Evolutionary conservation across 2,888 invertebrate genomes (phyloP), one percentile per base, ranked within the genome.

Genomic region (Sussaba pulchella): DNA sequence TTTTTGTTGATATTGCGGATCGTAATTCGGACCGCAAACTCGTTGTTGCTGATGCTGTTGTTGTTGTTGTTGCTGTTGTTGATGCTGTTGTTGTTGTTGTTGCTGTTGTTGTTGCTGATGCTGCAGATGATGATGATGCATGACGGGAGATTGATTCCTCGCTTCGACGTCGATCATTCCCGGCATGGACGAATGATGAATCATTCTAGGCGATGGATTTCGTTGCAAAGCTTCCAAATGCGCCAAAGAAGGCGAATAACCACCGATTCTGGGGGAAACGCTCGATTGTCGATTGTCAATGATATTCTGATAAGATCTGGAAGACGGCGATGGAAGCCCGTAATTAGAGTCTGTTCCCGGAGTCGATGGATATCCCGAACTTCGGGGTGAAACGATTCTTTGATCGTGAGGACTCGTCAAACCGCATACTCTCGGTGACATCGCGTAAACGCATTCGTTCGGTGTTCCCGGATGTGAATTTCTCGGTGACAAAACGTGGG

Each of bases 401-500:
- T 88, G 88, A 36, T 91, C 91, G 2, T 91, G 91, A 2, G 88
- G 86, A 19, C 87, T 88, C 2, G 85, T 72, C 1, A 87, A 83
- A n/a, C 54, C 43, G n/a, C 87, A 86, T 1, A 85, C 78, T 70
- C 90, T 85, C 0, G 90, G 89, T 10, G 91, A 89, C 71, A 87
- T 78, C 0, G 87, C 72, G 72, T 89, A 91, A 45, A 82, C 59
- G 3, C 79, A 78, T 45, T 91, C 90, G 2, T 78, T 82, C 0
- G 91, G 86, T 14, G 89, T 88, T 31, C 84, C 87, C 0, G 89
- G 82, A 52, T 91, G 85, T 5, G 89, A 89, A 67, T 88, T 90
- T 74, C 92, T 86, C 9, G 92, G 92, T 4, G 92, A 92, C 14
- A 89, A 82, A 0, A 89, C 86, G 76, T 91, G 90, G 14, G 85